phyloP scores from a whole-genome alignment of 2,888 invertebrate genomes.

The Matsumyia berberina region DNA sequence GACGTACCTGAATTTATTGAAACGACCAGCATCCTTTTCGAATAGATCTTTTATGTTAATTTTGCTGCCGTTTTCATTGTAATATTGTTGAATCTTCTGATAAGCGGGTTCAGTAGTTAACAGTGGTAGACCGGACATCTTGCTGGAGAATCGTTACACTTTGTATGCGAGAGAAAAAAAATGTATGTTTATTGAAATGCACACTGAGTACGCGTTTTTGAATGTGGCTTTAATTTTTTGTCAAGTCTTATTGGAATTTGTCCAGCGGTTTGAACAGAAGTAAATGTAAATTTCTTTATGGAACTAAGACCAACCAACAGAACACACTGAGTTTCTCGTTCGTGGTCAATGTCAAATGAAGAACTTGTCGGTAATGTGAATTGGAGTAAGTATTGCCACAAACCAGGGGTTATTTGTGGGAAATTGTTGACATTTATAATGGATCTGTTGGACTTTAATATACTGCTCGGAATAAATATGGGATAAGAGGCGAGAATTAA shows the following conservation, averaged over 20 bases:
- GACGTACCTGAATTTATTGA: slow-evolving; percentile 93
- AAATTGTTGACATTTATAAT: slow-evolving; percentile 42
- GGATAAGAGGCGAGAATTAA: no score
- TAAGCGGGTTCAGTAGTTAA: slow-evolving; percentile 89
- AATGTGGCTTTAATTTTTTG: background rate
- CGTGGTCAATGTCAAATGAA: slow-evolving; percentile 84
- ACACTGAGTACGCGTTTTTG: slow-evolving; percentile 35
- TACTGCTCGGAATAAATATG: background rate
- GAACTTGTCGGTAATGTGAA: slow-evolving; percentile 80
- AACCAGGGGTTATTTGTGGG: slow-evolving; percentile 35
- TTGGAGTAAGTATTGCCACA: background rate
- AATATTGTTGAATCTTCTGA: slow-evolving; percentile 91
- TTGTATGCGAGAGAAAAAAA: slow-evolving; percentile 45
- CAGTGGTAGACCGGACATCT: slow-evolving; percentile 85
- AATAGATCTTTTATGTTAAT: slow-evolving; percentile 94
- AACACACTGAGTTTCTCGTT: slow-evolving; percentile 36
- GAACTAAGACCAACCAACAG: slow-evolving; percentile 52
- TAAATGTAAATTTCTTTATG: slow-evolving; percentile 46
- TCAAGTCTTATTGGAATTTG: slow-evolving; percentile 49
- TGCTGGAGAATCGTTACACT: slow-evolving; percentile 37
- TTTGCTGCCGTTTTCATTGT: slow-evolving; percentile 88
- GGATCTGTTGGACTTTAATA: slow-evolving; percentile 18
- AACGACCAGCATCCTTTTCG: slow-evolving; percentile 91
- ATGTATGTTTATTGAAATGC: slow-evolving; percentile 38
- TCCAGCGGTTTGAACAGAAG: slow-evolving; percentile 51